Percentiles rank a stretch among this genome's conserved stretches.
Evolutionary conservation across 2,888 invertebrate species (phyloP).

Genomic region (Cosmorhoe ocellata): DNA sequence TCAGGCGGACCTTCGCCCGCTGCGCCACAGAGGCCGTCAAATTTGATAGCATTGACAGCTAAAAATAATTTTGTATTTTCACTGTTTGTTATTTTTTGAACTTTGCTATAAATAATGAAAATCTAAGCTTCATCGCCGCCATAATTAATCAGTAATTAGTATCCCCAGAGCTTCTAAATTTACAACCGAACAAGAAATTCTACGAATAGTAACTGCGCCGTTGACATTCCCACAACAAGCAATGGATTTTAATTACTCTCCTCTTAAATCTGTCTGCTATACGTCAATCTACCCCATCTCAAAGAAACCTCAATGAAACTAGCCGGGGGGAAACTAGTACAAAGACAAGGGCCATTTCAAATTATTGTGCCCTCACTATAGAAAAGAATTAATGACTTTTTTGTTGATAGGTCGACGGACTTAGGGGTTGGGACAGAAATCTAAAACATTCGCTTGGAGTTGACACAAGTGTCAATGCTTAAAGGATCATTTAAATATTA

Average conservation of each 20-base stretch:
- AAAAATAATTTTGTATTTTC: no score
- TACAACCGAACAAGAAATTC: constrained; percentile 17
- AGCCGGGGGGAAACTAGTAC: constrained; percentile 25
- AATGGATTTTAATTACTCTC: constrained; percentile 24
- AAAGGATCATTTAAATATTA: no score
- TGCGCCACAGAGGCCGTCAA: no score
- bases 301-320: constrained; percentile 20
- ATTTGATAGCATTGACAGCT: no score
- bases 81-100: no score
- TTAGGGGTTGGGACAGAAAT: neutral
- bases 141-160: constrained; percentile 14
- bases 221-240: constrained; percentile 18
- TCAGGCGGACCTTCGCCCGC: no score
- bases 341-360: constrained; percentile 21
- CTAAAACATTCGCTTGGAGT: no score
- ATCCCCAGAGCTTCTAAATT: constrained; percentile 12
- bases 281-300: constrained; percentile 19
- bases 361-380: constrained; percentile 27
- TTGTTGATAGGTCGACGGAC: constrained; percentile 17
- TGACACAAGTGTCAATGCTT: no score
- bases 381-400: constrained; percentile 24
- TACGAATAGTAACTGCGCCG: constrained; percentile 17
- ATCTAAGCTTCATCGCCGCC: neutral
- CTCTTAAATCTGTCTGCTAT: constrained; percentile 17
- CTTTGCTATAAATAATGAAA: neutral